Evolutionary conservation across 53 echinoderm and acorn worm species (phyloP).

Genomic region (Apostichopus leukothele): DNA sequence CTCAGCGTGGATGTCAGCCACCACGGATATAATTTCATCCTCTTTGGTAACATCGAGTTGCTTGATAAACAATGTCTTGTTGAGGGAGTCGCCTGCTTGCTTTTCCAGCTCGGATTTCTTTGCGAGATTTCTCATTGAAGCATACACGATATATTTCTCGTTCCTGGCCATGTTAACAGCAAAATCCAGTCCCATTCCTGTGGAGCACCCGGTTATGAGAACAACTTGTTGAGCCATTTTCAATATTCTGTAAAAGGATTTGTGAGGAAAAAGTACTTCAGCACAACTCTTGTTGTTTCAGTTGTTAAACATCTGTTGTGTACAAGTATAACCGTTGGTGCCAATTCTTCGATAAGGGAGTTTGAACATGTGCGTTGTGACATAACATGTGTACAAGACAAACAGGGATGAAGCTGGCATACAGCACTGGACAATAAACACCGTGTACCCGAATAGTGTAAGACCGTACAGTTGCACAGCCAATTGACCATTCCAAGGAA

Average conservation of each 20-base stretch:
- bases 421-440: too few relatives aligned
- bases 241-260: not conserved
- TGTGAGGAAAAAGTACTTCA: too few relatives aligned
- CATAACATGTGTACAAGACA: too few relatives aligned
- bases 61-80: slow-evolving; percentile 23
- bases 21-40: not conserved
- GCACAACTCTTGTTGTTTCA: too few relatives aligned
- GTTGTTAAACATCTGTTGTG: too few relatives aligned
- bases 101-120: not conserved
- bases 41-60: slow-evolving; percentile 45
- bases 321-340: too few relatives aligned
- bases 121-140: not conserved
- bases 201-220: slow-evolving; percentile 15
- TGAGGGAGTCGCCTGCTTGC: slow-evolving; percentile 18
- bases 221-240: slow-evolving; percentile 18
- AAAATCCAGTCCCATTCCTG: slow-evolving; percentile 15
- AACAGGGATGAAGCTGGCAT: too few relatives aligned
- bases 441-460: too few relatives aligned
- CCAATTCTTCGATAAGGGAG: too few relatives aligned
- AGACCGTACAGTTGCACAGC: too few relatives aligned
- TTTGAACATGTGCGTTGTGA: too few relatives aligned
- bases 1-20: not conserved
- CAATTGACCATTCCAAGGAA: too few relatives aligned
- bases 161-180: slow-evolving; percentile 6
- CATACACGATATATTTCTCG: slow-evolving; percentile 1